Evolutionary conservation across 2,888 invertebrate species (phyloP), one percentile per base, ranked within the genome.

Genomic region (Mesorhabditis sp.): DNA sequence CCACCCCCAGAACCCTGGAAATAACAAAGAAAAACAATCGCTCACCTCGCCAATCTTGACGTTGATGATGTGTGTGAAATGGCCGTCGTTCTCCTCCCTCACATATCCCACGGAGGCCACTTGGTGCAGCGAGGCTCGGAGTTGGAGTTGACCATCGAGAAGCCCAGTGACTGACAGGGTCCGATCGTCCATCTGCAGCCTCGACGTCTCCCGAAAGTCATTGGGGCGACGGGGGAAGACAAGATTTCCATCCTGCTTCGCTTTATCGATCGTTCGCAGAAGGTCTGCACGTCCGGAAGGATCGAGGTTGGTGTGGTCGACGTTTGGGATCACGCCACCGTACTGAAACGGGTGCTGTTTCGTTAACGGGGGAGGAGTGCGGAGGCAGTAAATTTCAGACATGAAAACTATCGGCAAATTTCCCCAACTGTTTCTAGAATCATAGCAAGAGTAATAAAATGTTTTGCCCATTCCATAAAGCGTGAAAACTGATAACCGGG

Each of bases 301-400:
- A 50, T 50, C 58, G 58, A 50, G 58, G n/a, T 50, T 50, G 7
- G 58, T 50, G 58, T 50, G 58, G n/a, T 50, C 58, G 58, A 50
- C 58, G 7, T n/a, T n/a, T 50, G 58, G 58, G 58, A 50, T 50
- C 58, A 50, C 58, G 58, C 58, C 58, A 50, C 58, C 58, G 58
- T 13, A 50, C 58, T 50, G 58, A n/a, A 50, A 50, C 7, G n/a
- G 7, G 58, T 50, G 58, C 28, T 28, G 28, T 28, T 28, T 28
- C 28, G 28, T 28, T 28, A 28, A 28, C 28, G 28, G 28, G 28
- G 28, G 28, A n/a, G 28, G 28, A 2, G 28, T 28, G 28, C 2
- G 28, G 28, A 28, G 28, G 28, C 28, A 28, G 28, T 28, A 28
- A 28, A 28, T 28, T 28, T 28, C 28, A 28, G 1, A 28, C 28